These are phyloP conservation scores for Simalia tracyae DNA, from an alignment of 2,797 vertebrate genomes.

Conservation along the genomic window DNA sequence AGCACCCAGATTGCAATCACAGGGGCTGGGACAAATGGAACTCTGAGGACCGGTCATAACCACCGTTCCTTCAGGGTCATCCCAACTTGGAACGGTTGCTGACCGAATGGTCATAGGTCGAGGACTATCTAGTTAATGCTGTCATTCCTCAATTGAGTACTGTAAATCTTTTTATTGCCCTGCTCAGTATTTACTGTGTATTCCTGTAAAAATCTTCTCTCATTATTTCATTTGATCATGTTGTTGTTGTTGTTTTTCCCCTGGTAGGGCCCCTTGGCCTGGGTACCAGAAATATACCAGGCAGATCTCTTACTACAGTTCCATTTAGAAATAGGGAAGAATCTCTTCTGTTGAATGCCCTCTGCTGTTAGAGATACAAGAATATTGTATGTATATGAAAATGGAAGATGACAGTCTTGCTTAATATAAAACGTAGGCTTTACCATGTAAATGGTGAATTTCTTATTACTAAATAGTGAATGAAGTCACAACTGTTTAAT, in stretches of 20 bases:
- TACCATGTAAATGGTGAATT: not conserved
- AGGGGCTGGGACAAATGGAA: too few species aligned
- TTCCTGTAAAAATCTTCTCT: not conserved
- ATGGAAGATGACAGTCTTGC: not conserved
- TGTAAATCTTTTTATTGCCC: not conserved
- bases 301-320: not conserved
- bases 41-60: too few species aligned
- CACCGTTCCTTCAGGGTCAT: too few species aligned
- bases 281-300: not conserved
- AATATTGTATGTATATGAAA: not conserved
- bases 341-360: not conserved
- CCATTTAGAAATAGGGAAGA: too few species aligned
- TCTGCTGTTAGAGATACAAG: not conserved
- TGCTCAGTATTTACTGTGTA: not conserved
- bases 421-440: not conserved
- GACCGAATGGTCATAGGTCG: not conserved
- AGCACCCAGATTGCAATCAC: too few species aligned
- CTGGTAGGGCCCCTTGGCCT: not conserved
- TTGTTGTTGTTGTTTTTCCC: not conserved
- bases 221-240: not conserved
- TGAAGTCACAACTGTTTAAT: not conserved
- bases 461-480: not conserved
- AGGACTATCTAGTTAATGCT: not conserved
- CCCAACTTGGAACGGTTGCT: not conserved
- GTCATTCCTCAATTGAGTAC: conserved; percentile 17